These are phyloP conservation scores for Parus major DNA, from an alignment of 2,113 vertebrate species.

Conservation along the genomic window DNA sequence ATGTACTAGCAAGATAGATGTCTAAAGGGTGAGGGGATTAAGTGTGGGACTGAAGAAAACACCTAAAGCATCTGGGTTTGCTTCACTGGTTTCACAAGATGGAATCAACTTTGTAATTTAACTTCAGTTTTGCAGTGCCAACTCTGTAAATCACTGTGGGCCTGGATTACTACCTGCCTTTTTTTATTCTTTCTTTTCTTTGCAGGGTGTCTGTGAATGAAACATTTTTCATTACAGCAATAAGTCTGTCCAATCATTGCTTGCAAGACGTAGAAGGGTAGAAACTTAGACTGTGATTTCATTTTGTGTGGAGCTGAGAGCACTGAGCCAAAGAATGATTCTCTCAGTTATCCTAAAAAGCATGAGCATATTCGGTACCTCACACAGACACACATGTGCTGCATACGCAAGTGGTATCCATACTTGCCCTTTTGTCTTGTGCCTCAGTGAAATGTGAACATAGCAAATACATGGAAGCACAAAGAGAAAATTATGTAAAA, in stretches of 20 bases:
- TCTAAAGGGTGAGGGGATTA: not conserved
- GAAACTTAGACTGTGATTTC: not conserved
- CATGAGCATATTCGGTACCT: not conserved
- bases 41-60: not conserved
- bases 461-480: not conserved
- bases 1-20: not conserved
- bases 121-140: not conserved
- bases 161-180: not conserved
- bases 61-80: not conserved
- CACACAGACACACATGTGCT: not conserved
- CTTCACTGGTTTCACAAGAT: not conserved
- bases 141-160: not conserved
- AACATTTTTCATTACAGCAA: not conserved
- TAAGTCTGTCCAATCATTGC: not conserved
- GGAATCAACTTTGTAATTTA: not conserved
- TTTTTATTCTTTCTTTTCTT: not conserved
- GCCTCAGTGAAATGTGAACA: not conserved
- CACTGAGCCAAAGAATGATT: not conserved
- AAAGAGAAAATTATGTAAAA: not conserved
- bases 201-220: not conserved
- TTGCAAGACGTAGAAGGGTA: not conserved
- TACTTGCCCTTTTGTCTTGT: not conserved
- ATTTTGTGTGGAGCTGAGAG: not conserved
- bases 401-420: not conserved
- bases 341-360: not conserved